A percentile compares a stretch with the other conserved stretches of the same genome.
Evolutionary conservation across 1,140 invertebrate species (phyloP).

Genomic region (Caenorhabditis tropicalis): DNA sequence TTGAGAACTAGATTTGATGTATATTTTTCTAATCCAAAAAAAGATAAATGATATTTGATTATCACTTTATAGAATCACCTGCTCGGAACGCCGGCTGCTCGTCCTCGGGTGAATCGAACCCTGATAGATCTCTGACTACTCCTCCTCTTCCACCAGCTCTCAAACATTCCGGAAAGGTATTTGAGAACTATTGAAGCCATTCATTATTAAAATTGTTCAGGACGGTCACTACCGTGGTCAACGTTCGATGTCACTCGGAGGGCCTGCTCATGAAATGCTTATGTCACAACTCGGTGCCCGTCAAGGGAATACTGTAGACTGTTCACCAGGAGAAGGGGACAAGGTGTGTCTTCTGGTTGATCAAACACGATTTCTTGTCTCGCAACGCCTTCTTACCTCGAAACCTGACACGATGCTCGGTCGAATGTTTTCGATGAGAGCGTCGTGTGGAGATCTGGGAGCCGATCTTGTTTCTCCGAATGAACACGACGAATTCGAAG

Average conservation of each 20-base stretch:
- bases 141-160: slow-evolving; percentile 49
- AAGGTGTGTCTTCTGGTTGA: slow-evolving; percentile 68
- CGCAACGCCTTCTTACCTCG: slow-evolving; percentile 63
- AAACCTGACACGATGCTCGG: slow-evolving; percentile 72
- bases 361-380: slow-evolving; percentile 69
- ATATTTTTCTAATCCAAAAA: too few species aligned
- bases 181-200: too few species aligned
- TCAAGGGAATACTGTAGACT: slow-evolving; percentile 66
- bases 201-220: too few species aligned
- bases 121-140: slow-evolving; percentile 41
- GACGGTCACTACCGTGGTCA: slow-evolving; percentile 64
- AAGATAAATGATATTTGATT: too few species aligned
- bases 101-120: slow-evolving; percentile 31
- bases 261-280: slow-evolving; percentile 69
- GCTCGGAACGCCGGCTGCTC: slow-evolving; percentile 34
- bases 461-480: slow-evolving; percentile 77
- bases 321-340: slow-evolving; percentile 63
- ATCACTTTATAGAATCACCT: slow-evolving; percentile 49
- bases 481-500: slow-evolving; percentile 93
- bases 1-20: too few species aligned
- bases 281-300: slow-evolving; percentile 57
- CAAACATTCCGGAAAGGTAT: slow-evolving; percentile 31
- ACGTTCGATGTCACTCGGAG: slow-evolving; percentile 69
- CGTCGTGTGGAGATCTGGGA: slow-evolving; percentile 15
- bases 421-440: slow-evolving; percentile 65